Base-by-base conservation (phyloP, 1,140 invertebrate species). In the Caenorhabditis briggsae region DNA sequence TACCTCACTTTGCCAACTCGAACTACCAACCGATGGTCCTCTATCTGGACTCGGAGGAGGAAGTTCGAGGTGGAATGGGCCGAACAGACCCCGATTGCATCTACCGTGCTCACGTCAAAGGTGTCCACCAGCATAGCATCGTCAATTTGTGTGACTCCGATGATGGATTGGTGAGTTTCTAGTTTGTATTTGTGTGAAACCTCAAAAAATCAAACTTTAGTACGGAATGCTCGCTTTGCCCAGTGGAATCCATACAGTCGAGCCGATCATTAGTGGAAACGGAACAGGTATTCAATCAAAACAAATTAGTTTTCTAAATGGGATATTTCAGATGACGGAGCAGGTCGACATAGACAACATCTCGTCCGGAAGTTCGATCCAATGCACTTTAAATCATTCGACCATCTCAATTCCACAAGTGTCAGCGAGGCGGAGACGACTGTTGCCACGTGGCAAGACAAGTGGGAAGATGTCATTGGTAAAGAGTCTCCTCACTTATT, bases 61-160 rank as follows among this genome's bases (percentile, higher is more conserved):
- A 78, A 41, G 64, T 65, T 33, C 48, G 85, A 64, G 89, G 88
- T 46, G 53, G 89, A 65, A 84, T 87, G n/a, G 82, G 83, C 9
- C 84, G 82, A 64, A 82, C 90, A 58, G 89, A 89, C 12, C 85
- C 88, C 18, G 88, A 88, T 58, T 92, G 91, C 78, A 65, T 92
- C 50, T 92, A 92, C 82, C 59, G 46, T 18, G 91, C 91, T 9
- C 84, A 78, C 33, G 89, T 92, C n/a, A 84, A 84, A 43, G 89
- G 87, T 46, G 50, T 65, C 18, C 50, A 83, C 18, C 89, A 91
- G 65, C 64, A 83, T 41, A 85, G 86, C 25, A 91, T 92, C 84
- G 89, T 92, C 48, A 92, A 92, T 87, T 70, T 92, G 7, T 92
- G 91, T 61, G 91, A 92, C 25, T 65, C 58, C 16, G 88, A 92